Evolutionary conservation across 2,113 vertebrate species (phyloP).

Genomic region (Sapajus apella): DNA sequence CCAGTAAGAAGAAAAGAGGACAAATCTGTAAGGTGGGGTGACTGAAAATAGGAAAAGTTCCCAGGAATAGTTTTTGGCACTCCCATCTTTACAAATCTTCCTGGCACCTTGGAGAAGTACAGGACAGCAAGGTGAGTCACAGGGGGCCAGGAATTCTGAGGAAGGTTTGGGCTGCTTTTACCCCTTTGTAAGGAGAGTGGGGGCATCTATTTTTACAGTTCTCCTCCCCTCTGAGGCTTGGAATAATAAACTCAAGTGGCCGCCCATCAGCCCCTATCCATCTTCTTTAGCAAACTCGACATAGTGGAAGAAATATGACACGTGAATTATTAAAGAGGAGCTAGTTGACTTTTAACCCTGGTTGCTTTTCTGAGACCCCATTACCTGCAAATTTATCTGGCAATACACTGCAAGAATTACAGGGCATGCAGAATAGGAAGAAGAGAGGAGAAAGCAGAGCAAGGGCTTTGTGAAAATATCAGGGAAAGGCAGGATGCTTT

Average conservation of each 20-base stretch:
- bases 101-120: background rate
- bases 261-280: slow-evolving; percentile 74
- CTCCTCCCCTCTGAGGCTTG: slow-evolving; percentile 28
- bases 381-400: slow-evolving; percentile 86
- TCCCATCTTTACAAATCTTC: fast-evolving
- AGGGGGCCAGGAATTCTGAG: background rate
- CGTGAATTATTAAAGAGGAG: slow-evolving; percentile 87
- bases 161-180: background rate
- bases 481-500: slow-evolving; percentile 68
- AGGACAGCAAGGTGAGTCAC: fast-evolving
- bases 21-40: background rate
- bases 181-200: background rate
- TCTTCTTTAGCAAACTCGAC: slow-evolving; percentile 85
- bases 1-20: background rate
- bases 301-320: slow-evolving; percentile 86
- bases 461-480: slow-evolving; percentile 73
- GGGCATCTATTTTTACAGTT: slow-evolving; percentile 27
- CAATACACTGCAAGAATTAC: slow-evolving; percentile 76
- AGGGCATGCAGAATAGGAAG: slow-evolving; percentile 64
- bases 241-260: slow-evolving; percentile 80
- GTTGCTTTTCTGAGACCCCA: slow-evolving; percentile 82
- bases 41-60: background rate
- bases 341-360: slow-evolving; percentile 87
- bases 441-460: slow-evolving; percentile 34
- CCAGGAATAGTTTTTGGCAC: background rate